phyloP scores from a whole-genome alignment of 1,140 invertebrate species.

The Drosophila persimilis region DNA sequence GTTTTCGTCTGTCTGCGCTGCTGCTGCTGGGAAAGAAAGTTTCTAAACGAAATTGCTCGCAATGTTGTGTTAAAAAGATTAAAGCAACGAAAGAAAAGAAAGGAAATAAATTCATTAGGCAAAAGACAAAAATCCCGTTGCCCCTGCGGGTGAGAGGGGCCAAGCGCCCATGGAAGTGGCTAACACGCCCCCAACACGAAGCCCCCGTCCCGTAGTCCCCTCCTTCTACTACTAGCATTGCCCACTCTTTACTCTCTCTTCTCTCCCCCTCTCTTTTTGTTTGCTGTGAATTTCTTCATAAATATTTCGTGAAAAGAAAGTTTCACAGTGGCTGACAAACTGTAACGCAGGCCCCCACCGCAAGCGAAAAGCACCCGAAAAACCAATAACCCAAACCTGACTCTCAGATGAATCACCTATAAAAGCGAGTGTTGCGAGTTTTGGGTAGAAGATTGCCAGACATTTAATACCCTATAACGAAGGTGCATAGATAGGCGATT shows the following conservation, averaged over 20 bases:
- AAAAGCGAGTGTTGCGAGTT: constrained; percentile 7
- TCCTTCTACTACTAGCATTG: too few relatives aligned
- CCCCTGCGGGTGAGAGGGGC: constrained; percentile 33
- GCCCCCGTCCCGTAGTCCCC: background rate
- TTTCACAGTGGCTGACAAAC: constrained; percentile 71
- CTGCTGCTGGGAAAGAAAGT: constrained; percentile 65
- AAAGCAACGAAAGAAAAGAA: constrained; percentile 15
- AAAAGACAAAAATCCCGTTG: constrained; percentile 41
- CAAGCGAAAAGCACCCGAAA: constrained; percentile 20
- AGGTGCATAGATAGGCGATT: too few relatives aligned
- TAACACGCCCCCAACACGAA: constrained; percentile 65
- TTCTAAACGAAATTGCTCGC: constrained; percentile 73
- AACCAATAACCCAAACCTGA: constrained; percentile 39
- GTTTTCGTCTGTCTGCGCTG: constrained; percentile 33
- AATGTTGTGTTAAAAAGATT: constrained; percentile 57
- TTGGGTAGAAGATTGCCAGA: constrained; percentile 1
- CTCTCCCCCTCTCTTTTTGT: constrained; percentile 16
- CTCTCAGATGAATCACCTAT: constrained; percentile 55
- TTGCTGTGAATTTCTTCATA: constrained; percentile 64
- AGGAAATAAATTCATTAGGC: constrained; percentile 64
- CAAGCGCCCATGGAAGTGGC: constrained; percentile 42
- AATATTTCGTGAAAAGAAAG: constrained; percentile 78
- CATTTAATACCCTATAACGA: too few relatives aligned
- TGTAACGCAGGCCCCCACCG: constrained; percentile 60
- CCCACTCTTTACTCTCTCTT: constrained; percentile 12